phyloP scores from a whole-genome alignment of 2,888 invertebrate genomes.

The Caenorhabditis angaria region DNA sequence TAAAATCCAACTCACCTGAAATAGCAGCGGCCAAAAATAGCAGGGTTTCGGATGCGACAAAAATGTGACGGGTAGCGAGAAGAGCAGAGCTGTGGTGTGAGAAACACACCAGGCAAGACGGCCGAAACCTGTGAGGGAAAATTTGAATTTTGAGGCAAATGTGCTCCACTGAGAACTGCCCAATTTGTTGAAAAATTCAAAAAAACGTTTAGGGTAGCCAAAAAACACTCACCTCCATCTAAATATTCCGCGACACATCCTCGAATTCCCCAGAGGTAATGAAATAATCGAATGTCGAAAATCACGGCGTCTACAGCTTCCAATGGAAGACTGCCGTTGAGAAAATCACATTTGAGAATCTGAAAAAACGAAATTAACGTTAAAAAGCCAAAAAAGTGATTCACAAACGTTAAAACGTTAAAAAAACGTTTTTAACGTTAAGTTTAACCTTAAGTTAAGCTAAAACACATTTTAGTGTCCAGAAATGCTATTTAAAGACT shows the following conservation, averaged over 20 bases:
- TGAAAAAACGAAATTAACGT: constrained; percentile 28
- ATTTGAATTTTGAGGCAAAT: neutral
- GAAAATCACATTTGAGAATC: constrained; percentile 66
- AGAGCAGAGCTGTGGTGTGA: constrained; percentile 60
- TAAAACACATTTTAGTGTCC: too few species aligned
- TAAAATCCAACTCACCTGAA: constrained; percentile 44
- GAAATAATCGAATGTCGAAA: constrained; percentile 63
- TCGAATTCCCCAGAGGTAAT: constrained; percentile 67
- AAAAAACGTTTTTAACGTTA: too few species aligned
- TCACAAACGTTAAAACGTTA: too few species aligned
- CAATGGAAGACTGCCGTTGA: constrained; percentile 53
- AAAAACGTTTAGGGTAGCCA: neutral
- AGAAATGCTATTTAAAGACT: too few species aligned
- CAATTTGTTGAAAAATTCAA: neutral
- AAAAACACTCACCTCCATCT: constrained; percentile 58
- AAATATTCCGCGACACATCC: constrained; percentile 69
- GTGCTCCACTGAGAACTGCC: neutral
- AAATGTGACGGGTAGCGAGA: constrained; percentile 65
- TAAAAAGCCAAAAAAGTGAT: too few species aligned
- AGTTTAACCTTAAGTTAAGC: too few species aligned
- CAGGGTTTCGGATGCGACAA: constrained; percentile 58
- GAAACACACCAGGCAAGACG: constrained; percentile 58
- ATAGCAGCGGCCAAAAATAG: constrained; percentile 65
- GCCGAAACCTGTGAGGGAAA: constrained; percentile 29
- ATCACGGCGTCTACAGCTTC: constrained; percentile 66